Conservation (phyloP, 2,888 invertebrate genomes). For the Omphaloscelis lunosa region DNA sequence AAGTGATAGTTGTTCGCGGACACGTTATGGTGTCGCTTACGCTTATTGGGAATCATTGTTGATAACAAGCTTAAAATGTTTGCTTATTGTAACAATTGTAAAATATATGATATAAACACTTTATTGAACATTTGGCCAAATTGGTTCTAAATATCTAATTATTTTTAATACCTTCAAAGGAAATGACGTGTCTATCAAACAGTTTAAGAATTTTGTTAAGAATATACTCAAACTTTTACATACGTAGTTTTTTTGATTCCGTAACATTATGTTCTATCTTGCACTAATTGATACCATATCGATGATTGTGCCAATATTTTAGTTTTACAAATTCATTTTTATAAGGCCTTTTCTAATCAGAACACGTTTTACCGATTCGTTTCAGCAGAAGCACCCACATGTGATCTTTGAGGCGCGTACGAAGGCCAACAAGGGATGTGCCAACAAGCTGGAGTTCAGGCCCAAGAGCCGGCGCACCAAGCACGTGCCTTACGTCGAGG, state of each 20-base stretch:
- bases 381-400: conserved; percentile 99
- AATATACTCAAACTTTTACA: background rate
- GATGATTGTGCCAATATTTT: too few relatives aligned
- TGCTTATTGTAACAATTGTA: background rate
- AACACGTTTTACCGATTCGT: conserved; percentile 87
- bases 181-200: conserved; percentile 41
- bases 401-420: conserved; percentile 98
- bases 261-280: background rate
- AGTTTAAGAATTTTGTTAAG: background rate
- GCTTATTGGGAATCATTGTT: background rate
- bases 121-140: background rate
- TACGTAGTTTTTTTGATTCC: background rate
- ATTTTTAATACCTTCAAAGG: too few relatives aligned
- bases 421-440: conserved; percentile 97
- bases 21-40: background rate
- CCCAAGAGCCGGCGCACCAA: conserved; percentile 92
- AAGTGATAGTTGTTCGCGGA: background rate
- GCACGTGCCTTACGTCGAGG: conserved; percentile 88
- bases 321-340: rapidly evolving
- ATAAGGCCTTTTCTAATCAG: conserved; percentile 65
- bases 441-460: conserved; percentile 95
- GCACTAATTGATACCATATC: background rate
- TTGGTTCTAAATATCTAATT: background rate
- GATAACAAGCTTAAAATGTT: background rate
- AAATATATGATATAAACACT: background rate